Percentiles rank a stretch among this genome's conserved stretches.
These are phyloP conservation scores for Columba guinea DNA, from an alignment of 2,797 vertebrate genomes.

Conservation along the genomic window DNA sequence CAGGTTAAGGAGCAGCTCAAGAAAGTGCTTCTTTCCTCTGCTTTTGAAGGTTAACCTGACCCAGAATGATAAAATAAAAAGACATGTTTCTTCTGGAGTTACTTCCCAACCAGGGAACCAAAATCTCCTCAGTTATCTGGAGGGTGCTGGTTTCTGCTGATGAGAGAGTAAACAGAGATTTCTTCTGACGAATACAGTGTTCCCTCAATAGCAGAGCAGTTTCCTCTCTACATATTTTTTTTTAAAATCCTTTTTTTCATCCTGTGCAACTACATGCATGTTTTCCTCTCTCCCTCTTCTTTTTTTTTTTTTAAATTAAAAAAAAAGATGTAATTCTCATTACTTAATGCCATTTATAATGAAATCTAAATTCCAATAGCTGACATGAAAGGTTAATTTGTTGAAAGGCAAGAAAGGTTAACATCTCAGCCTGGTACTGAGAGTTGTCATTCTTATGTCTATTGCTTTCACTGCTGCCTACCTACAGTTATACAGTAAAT, in stretches of 20 bases:
- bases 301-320: too few relatives aligned
- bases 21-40: neutral
- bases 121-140: neutral
- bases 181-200: neutral
- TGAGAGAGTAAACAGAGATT: neutral
- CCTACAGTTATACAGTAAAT: neutral
- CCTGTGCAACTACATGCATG: neutral
- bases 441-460: neutral
- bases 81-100: neutral
- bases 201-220: neutral
- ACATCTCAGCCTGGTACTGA: neutral
- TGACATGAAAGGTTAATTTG: neutral
- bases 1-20: neutral
- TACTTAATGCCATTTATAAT: neutral
- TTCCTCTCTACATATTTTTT: neutral
- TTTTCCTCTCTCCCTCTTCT: neutral
- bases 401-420: neutral
- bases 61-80: neutral
- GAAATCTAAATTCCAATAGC: neutral
- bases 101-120: neutral
- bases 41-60: neutral
- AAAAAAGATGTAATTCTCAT: neutral
- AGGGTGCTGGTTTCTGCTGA: neutral
- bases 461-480: neutral
- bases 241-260: neutral